Evolutionary conservation across 2,797 vertebrate genomes (phyloP).

Genomic region (Halcyon leucocephala): DNA sequence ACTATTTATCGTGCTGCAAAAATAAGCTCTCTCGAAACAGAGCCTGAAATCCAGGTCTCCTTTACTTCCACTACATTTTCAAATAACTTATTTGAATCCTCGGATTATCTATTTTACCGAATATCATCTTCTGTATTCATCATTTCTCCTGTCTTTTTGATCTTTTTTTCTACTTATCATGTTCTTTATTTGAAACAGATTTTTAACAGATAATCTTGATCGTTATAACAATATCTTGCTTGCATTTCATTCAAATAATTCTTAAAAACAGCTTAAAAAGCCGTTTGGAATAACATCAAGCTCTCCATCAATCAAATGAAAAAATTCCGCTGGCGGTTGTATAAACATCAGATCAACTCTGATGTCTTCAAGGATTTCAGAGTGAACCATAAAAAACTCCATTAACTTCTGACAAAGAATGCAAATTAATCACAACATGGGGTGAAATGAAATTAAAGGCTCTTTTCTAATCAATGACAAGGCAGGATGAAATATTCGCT

Average conservation of each 20-base stretch:
- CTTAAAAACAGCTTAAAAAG: constrained; percentile 90
- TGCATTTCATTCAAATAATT: constrained; percentile 90
- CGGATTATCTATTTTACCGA: constrained; percentile 63
- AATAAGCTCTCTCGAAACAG: background rate
- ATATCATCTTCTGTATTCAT: constrained; percentile 8
- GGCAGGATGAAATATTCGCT: constrained; percentile 89
- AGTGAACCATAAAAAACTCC: constrained; percentile 97
- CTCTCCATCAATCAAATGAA: constrained; percentile 91
- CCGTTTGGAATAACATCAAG: constrained; percentile 88
- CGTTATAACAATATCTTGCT: constrained; percentile 83
- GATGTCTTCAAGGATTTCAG: constrained; percentile 98
- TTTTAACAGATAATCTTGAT: constrained; percentile 87
- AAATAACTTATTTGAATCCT: constrained; percentile 16
- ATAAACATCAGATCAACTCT: constrained; percentile 99
- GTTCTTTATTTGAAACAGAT: constrained; percentile 84
- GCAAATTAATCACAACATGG: constrained; percentile 99
- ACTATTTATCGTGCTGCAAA: constrained; percentile 20
- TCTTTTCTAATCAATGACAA: constrained; percentile 99
- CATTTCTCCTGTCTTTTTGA: constrained; percentile 68
- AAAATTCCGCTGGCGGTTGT: constrained; percentile 98
- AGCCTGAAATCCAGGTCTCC: background rate
- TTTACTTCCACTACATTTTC: background rate
- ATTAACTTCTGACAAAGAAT: constrained; percentile 99
- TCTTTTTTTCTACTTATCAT: constrained; percentile 73
- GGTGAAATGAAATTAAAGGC: constrained; percentile 99